Evolutionary conservation across 2,113 vertebrate species (phyloP).

Genomic region (Isichthys henryi): DNA sequence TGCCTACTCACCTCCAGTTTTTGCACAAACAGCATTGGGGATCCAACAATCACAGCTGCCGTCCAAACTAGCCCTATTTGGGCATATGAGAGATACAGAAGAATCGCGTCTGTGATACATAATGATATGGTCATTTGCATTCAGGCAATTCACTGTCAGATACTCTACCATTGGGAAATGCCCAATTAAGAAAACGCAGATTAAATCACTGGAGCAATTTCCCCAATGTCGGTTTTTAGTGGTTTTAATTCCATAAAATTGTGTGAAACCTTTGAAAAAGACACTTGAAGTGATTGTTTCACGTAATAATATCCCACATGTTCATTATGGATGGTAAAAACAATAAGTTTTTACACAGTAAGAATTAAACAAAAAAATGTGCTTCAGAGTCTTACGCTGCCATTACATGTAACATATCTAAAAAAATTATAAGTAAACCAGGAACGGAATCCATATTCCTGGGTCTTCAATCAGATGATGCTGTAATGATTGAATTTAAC

Average conservation of each 20-base stretch:
- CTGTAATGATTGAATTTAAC: neutral
- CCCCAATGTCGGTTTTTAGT: neutral
- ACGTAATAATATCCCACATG: neutral
- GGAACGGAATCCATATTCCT: neutral
- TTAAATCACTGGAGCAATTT: neutral
- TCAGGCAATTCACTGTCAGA: neutral
- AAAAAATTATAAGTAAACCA: neutral
- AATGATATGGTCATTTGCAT: neutral
- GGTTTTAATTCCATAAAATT: neutral
- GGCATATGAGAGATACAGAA: neutral
- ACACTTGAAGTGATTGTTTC: neutral
- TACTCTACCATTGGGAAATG: neutral
- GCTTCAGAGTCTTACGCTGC: neutral
- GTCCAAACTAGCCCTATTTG: slow-evolving; percentile 64
- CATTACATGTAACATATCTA: no score
- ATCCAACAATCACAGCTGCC: slow-evolving; percentile 63
- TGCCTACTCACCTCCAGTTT: slow-evolving; percentile 59
- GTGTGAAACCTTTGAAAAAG: neutral
- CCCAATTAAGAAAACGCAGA: neutral
- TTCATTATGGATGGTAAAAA: neutral
- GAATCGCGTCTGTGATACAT: neutral
- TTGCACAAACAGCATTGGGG: slow-evolving; percentile 72
- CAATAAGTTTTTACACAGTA: neutral
- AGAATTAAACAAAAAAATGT: neutral
- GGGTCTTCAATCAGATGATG: neutral